Percentiles rank a stretch among this genome's conserved stretches.
Conservation (phyloP, 2,888 invertebrate genomes). For the Calliscelio sp. region DNA sequence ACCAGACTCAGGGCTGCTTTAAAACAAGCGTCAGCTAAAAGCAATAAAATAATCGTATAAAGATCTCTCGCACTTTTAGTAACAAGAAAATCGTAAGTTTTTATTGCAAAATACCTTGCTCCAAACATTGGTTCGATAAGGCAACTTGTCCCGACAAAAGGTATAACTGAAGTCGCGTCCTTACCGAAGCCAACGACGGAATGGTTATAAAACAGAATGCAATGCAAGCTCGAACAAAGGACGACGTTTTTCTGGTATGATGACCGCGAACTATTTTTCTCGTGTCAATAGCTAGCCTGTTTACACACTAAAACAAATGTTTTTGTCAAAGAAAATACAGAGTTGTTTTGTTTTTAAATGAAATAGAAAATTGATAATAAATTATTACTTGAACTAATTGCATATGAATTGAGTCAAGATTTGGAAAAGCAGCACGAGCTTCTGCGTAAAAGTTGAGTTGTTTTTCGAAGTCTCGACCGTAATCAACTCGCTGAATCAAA, state of each 20-base stretch:
- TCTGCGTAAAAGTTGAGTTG: slow-evolving; percentile 98
- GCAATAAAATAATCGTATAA: slow-evolving; percentile 1
- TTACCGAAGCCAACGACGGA: slow-evolving; percentile 95
- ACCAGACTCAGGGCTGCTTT: too few relatives aligned
- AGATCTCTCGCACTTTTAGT: not conserved
- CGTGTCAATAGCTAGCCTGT: slow-evolving; percentile 91
- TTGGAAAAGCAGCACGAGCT: slow-evolving; percentile 95
- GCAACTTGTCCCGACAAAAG: slow-evolving; percentile 95
- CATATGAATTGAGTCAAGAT: slow-evolving; percentile 94
- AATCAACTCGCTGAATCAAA: slow-evolving; percentile 93
- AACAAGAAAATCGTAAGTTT: not conserved
- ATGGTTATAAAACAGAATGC: slow-evolving; percentile 98
- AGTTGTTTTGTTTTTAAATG: too few relatives aligned
- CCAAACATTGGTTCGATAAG: slow-evolving; percentile 94
- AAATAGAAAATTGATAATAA: too few relatives aligned
- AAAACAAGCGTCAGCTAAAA: slow-evolving; percentile 47
- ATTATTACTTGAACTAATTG: slow-evolving; percentile 94
- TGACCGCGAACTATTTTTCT: slow-evolving; percentile 90
- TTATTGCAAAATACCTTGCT: slow-evolving; percentile 90
- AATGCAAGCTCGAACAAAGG: slow-evolving; percentile 96
- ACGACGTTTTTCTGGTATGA: slow-evolving; percentile 92
- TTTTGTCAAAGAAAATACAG: too few relatives aligned
- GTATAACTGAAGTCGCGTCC: slow-evolving; percentile 93
- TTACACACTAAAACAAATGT: slow-evolving; percentile 91
- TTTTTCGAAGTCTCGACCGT: slow-evolving; percentile 95